Evolutionary conservation across 2,113 vertebrate species (phyloP).

Genomic region (Procavia capensis): DNA sequence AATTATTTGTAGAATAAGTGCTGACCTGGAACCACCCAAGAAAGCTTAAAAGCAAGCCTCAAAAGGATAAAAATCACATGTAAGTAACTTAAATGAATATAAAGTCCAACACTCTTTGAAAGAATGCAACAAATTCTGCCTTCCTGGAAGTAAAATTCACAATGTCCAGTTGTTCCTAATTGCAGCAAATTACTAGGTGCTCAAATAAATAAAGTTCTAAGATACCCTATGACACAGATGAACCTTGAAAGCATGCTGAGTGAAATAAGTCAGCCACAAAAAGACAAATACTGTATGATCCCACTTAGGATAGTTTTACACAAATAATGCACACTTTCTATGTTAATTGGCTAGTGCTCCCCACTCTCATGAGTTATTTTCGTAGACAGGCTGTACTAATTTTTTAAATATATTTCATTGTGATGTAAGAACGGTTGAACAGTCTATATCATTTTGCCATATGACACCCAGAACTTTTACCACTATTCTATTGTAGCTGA

Average conservation of each 20-base stretch:
- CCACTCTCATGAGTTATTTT: too few relatives aligned
- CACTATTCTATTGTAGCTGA: too few relatives aligned
- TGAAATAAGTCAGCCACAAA: not conserved
- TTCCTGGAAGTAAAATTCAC: conserved; percentile 11
- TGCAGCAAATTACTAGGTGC: conserved; percentile 10
- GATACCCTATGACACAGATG: not conserved
- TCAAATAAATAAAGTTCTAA: not conserved
- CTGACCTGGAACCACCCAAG: not conserved
- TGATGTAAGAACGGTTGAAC: too few relatives aligned
- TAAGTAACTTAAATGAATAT: not conserved
- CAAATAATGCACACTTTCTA: too few relatives aligned
- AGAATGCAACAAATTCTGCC: not conserved
- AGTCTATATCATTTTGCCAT: too few relatives aligned
- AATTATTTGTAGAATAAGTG: not conserved
- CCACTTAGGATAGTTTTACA: not conserved
- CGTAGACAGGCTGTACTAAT: too few relatives aligned
- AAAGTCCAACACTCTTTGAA: not conserved
- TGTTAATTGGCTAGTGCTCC: too few relatives aligned
- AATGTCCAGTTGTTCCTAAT: too few relatives aligned
- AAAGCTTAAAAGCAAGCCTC: conserved; percentile 3
- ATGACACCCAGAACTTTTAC: too few relatives aligned
- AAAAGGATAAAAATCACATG: not conserved
- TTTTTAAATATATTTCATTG: too few relatives aligned
- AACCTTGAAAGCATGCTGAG: not conserved
- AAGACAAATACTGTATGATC: not conserved